These are phyloP conservation scores for Saccopteryx bilineata DNA, from an alignment of 2,113 vertebrate species.

Conservation along the genomic window DNA sequence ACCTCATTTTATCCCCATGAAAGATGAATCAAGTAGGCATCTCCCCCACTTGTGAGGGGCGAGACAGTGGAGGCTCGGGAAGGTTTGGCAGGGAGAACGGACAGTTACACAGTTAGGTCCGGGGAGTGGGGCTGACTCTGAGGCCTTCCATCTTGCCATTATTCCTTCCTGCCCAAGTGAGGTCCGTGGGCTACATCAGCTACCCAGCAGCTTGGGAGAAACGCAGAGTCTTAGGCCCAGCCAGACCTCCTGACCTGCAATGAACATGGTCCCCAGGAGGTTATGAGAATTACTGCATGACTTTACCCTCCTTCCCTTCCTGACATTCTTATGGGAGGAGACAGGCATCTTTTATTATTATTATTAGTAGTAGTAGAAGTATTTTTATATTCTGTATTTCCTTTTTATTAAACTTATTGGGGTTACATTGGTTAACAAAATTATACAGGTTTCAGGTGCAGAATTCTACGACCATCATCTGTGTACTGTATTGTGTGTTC, in stretches of 20 bases:
- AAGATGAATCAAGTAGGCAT: rapidly evolving
- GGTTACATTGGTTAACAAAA: not conserved
- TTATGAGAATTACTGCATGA: rapidly evolving
- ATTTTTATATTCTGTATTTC: too few relatives aligned
- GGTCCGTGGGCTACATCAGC: rapidly evolving
- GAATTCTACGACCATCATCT: not conserved
- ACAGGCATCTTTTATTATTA: not conserved
- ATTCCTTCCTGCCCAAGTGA: not conserved
- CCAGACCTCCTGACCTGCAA: not conserved
- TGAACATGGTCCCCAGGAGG: too few relatives aligned
- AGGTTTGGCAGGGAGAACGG: not conserved
- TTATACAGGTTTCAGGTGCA: not conserved
- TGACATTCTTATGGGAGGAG: not conserved
- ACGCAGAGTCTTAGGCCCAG: rapidly evolving
- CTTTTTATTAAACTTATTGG: not conserved
- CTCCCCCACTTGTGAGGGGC: not conserved
- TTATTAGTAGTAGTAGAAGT: not conserved
- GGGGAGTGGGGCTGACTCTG: not conserved
- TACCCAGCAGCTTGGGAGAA: rapidly evolving
- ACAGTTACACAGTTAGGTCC: not conserved
- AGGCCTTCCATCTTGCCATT: not conserved
- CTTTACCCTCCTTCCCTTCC: too few relatives aligned
- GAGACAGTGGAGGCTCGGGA: rapidly evolving
- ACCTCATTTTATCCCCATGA: not conserved
- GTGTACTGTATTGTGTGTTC: not conserved